Conservation (phyloP, 2,797 vertebrate species). For the Falco rusticolus region DNA sequence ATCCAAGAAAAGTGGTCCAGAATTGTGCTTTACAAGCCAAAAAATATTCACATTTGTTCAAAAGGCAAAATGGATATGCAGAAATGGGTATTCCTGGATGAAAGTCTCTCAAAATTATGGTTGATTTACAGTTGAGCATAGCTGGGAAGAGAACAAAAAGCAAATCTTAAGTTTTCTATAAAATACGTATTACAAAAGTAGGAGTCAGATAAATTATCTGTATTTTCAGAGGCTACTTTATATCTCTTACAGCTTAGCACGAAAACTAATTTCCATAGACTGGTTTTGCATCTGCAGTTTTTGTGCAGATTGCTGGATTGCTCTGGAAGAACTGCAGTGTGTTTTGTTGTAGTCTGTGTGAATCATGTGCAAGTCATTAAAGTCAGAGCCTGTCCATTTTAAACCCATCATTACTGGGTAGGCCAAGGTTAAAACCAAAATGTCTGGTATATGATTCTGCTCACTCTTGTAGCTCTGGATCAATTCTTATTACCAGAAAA, state of each 20-base stretch:
- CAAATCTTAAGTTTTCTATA: neutral
- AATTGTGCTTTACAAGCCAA: neutral
- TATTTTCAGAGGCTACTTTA: neutral
- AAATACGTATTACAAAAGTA: neutral
- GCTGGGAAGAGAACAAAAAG: neutral
- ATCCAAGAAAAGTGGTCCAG: neutral
- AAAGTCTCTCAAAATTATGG: neutral
- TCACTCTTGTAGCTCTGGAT: neutral
- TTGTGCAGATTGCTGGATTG: neutral
- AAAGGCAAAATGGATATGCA: neutral
- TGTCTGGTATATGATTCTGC: neutral
- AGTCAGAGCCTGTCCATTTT: neutral
- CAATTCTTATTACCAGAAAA: neutral
- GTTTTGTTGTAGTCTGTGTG: neutral
- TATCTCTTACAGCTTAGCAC: neutral
- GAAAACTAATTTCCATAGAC: neutral
- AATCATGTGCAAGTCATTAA: neutral
- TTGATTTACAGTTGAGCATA: neutral
- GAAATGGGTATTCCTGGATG: neutral
- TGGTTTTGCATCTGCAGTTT: neutral
- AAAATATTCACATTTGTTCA: neutral
- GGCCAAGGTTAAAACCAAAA: constrained; percentile 10
- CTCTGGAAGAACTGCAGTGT: neutral
- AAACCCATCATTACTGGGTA: neutral
- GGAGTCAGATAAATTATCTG: neutral